Base-by-base conservation (phyloP, 1,140 invertebrate species). In the Carposina sasakii region DNA sequence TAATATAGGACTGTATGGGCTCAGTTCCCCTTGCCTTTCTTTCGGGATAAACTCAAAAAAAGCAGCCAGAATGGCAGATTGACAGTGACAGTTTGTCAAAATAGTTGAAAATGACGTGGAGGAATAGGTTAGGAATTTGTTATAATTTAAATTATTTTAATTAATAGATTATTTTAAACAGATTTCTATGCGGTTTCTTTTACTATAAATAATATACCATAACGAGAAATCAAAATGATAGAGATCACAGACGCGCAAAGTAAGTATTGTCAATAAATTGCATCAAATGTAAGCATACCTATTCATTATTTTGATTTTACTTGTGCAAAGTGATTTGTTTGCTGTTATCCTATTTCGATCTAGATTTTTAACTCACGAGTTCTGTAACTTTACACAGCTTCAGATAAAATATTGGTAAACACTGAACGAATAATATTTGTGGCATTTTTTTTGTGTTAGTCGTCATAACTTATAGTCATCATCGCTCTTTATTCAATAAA, bases 41-140 rank as follows among this genome's bases (percentile, higher is more conserved):
- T n/a, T n/a, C n/a, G n/a, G n/a, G n/a, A n/a, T n/a, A n/a, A n/a
- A n/a, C n/a, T n/a, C n/a, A n/a, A n/a, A n/a, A n/a, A n/a, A n/a
- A n/a, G n/a, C n/a, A n/a, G n/a, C n/a, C n/a, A n/a, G n/a, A n/a
- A n/a, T n/a, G n/a, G n/a, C n/a, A n/a, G n/a, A n/a, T n/a, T n/a
- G n/a, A n/a, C n/a, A n/a, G n/a, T n/a, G n/a, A n/a, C n/a, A n/a
- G n/a, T n/a, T n/a, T n/a, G n/a, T n/a, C n/a, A n/a, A n/a, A n/a
- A n/a, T n/a, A n/a, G n/a, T n/a, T n/a, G n/a, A 79, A 72, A 73
- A 81, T 81, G 76, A 81, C 76, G 76, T 81, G 76, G 76, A 72
- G 64, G 48, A 37, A 49, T 60, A 67, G 70, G 67, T 74, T 79
- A 76, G 65, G 51, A 72, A 54, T 67, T 71, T 76, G 58, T 67